Evolutionary conservation across 2,113 vertebrate genomes (phyloP), one percentile per base, ranked within the genome.

Genomic region (Trematomus loennbergii): DNA sequence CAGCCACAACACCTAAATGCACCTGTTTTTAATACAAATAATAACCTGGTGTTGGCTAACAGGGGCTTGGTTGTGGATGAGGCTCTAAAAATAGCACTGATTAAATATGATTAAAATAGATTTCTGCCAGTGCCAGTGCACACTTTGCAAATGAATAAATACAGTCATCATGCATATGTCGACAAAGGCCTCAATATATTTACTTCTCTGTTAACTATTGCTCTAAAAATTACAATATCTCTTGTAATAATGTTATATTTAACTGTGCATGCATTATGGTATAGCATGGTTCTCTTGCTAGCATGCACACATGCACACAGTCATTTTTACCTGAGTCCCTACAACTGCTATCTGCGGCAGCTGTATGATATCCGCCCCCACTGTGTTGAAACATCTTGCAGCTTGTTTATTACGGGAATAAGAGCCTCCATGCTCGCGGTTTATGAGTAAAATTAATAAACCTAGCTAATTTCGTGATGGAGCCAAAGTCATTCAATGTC

Each of bases 271-370:
- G 1, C 25, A 13, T 40, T 58, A n/a, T 1, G 5, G 78, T 60
- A 55, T 49, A 62, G 25, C 59, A 69, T 78, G 79, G 83, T 83
- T 82, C 74, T 18, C 50, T 2, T 1, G 74, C 54, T 89, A 90
- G 83, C 85, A 70, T 72, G 77, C 45, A 61, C 52, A 72, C 67
- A 63, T 57, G 9, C 50, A 71, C 69, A 53, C 49, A 40, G 5
- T 6, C n/a, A 25, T 75, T 74, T 29, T 91, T 95, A 99, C 98
- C 97, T 99, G 98, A 59, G 97, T 99, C 50, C 98, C 98, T 72
- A 99, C 98, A 40, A 99, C 98, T 77, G 98, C 97, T 89, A 99
- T 99, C 95, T 99, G 98, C 68, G 98, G 98, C 93, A 99, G 88
- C 91, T 99, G 98, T 45, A 99, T 98, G 85, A 99, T 96, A 86